These are phyloP conservation scores for Typhlichthys eigenmanni DNA, from an alignment of 2,797 vertebrate genomes.

Conservation along the genomic window DNA sequence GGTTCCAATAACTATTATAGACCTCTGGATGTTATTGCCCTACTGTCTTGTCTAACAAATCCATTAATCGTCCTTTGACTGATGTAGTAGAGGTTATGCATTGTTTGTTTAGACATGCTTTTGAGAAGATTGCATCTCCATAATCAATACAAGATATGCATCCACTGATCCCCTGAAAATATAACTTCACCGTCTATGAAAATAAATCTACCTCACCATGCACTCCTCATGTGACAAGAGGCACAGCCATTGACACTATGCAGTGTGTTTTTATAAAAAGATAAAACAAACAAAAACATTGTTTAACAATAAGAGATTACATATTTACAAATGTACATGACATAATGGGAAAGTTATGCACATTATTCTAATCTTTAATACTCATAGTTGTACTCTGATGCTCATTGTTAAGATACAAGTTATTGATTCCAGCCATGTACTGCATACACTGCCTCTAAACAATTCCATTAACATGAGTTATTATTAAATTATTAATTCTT, in stretches of 20 bases:
- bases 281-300: no score
- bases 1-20: conserved; percentile 10
- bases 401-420: conserved; percentile 40
- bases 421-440: conserved; percentile 46
- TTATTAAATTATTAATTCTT: not conserved
- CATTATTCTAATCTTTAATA: not conserved
- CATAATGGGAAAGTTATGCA: no score
- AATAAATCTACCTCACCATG: conserved; percentile 30
- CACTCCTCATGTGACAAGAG: not conserved
- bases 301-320: no score
- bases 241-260: not conserved
- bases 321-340: no score
- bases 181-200: conserved; percentile 39
- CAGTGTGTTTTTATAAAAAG: no score
- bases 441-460: conserved; percentile 15
- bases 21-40: conserved; percentile 11
- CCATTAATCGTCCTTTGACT: conserved; percentile 57
- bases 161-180: conserved; percentile 7
- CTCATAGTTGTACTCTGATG: conserved; percentile 9
- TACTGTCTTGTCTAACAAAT: conserved; percentile 16
- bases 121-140: conserved; percentile 75
- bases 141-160: conserved; percentile 68
- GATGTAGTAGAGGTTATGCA: conserved; percentile 56
- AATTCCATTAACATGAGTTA: conserved; percentile 11
- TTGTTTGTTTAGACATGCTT: conserved; percentile 63